Evolutionary conservation across 30 jellyfish, hydroid and myxozoan species (phyloP).

Genomic region (Turritopsis dohrnii): DNA sequence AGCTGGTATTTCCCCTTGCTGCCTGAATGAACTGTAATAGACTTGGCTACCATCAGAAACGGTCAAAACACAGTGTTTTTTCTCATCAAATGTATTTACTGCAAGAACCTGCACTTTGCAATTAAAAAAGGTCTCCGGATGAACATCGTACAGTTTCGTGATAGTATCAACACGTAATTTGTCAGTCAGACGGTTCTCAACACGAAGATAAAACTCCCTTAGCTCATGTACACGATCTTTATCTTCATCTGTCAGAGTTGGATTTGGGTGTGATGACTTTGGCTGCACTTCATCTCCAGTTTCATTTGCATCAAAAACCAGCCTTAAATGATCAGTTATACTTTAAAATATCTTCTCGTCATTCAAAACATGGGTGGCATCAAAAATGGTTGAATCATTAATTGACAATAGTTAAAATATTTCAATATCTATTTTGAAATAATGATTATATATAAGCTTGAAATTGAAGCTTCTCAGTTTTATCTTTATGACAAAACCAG

Average conservation of each 20-base stretch:
- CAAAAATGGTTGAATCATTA: not conserved
- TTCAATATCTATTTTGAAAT: too few relatives aligned
- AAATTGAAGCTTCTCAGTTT: too few relatives aligned
- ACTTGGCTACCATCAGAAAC: slow-evolving; percentile 37
- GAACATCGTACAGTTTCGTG: not conserved
- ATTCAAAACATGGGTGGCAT: not conserved
- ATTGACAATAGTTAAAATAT: too few relatives aligned
- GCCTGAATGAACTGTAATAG: slow-evolving; percentile 33
- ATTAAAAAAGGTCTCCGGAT: slow-evolving; percentile 10
- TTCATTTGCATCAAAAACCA: slow-evolving; percentile 5
- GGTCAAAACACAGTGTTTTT: slow-evolving; percentile 3
- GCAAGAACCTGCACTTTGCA: slow-evolving; percentile 24
- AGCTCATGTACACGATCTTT: slow-evolving; percentile 26
- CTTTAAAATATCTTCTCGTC: not conserved
- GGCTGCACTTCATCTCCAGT: not conserved
- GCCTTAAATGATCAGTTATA: not conserved
- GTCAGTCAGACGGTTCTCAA: slow-evolving; percentile 3
- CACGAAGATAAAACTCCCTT: slow-evolving; percentile 12
- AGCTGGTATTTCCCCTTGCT: not conserved
- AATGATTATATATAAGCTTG: too few relatives aligned
- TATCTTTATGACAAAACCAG: too few relatives aligned
- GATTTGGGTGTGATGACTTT: slow-evolving; percentile 32
- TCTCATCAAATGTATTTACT: not conserved
- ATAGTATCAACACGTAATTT: not conserved
- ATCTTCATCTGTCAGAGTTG: slow-evolving; percentile 38